Percentiles rank a stretch among this genome's conserved stretches.
Evolutionary conservation across 1,140 invertebrate genomes (phyloP).

Genomic region (Dendroctonus ponderosae): DNA sequence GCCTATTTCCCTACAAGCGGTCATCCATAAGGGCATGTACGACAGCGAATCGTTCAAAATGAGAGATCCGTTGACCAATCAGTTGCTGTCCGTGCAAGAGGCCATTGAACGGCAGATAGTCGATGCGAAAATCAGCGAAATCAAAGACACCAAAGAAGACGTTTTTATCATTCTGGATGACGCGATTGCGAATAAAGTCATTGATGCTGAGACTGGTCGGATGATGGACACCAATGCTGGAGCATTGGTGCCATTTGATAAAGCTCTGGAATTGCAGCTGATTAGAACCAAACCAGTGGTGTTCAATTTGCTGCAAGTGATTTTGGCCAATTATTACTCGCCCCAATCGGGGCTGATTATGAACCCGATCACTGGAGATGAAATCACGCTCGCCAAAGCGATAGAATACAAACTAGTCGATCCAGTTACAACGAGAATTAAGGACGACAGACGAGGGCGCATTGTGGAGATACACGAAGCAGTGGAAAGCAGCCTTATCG

Average conservation of each 20-base stretch:
- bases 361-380: conserved; percentile 75
- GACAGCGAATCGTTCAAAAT: conserved; percentile 69
- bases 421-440: conserved; percentile 66
- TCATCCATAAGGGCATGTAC: conserved; percentile 70
- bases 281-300: conserved; percentile 69
- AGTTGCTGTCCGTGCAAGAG: conserved; percentile 69
- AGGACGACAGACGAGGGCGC: conserved; percentile 68
- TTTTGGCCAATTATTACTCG: conserved; percentile 77
- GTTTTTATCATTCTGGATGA: conserved; percentile 67
- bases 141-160: conserved; percentile 71
- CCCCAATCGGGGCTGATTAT: conserved; percentile 73
- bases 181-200: conserved; percentile 65
- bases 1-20: conserved; percentile 74
- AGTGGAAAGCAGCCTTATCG: conserved; percentile 66
- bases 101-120: conserved; percentile 77
- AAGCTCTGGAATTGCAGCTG: conserved; percentile 66
- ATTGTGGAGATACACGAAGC: conserved; percentile 69
- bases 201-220: conserved; percentile 65
- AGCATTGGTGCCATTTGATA: conserved; percentile 64
- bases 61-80: conserved; percentile 67
- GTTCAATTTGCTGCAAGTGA: conserved; percentile 70
- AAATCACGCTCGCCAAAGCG: conserved; percentile 70
- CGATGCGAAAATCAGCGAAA: conserved; percentile 78
- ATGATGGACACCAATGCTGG: conserved; percentile 68
- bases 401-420: conserved; percentile 72